These are phyloP conservation scores for Leptinotarsa haldemani DNA, from an alignment of 2,888 invertebrate genomes.

Conservation along the genomic window DNA sequence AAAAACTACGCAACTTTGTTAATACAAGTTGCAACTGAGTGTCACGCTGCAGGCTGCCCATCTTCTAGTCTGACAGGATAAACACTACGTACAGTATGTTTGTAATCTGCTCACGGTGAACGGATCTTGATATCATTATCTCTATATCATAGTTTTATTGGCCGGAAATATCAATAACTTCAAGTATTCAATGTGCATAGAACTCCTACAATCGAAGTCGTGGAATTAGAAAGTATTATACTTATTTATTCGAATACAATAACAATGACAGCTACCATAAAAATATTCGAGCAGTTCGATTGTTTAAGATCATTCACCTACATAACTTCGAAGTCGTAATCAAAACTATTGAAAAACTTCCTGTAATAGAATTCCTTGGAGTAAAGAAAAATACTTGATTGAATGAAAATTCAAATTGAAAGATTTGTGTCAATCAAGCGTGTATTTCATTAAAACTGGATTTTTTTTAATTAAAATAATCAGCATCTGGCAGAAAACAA, in stretches of 20 bases:
- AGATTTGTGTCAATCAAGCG: no score
- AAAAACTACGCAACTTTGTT: no score
- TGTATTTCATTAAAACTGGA: no score
- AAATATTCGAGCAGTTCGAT: slow-evolving; percentile 16
- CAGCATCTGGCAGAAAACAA: no score
- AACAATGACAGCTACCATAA: slow-evolving; percentile 17
- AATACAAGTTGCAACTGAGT: no score
- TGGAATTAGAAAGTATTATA: slow-evolving; percentile 21
- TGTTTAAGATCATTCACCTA: slow-evolving; percentile 27
- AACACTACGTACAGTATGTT: no score
- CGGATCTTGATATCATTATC: neutral
- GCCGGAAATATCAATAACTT: neutral
- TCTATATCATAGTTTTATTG: neutral
- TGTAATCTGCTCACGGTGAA: no score
- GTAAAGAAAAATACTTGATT: no score
- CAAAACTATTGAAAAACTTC: slow-evolving; percentile 12
- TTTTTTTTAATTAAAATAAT: no score
- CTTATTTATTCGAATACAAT: slow-evolving; percentile 7
- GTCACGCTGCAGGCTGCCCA: no score
- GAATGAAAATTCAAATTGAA: no score
- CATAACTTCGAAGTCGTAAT: slow-evolving; percentile 17
- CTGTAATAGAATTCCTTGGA: neutral
- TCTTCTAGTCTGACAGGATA: no score
- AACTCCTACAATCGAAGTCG: neutral
- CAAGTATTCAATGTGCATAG: neutral